Base-by-base conservation (phyloP, 2,888 invertebrate species). In the Mantis religiosa region DNA sequence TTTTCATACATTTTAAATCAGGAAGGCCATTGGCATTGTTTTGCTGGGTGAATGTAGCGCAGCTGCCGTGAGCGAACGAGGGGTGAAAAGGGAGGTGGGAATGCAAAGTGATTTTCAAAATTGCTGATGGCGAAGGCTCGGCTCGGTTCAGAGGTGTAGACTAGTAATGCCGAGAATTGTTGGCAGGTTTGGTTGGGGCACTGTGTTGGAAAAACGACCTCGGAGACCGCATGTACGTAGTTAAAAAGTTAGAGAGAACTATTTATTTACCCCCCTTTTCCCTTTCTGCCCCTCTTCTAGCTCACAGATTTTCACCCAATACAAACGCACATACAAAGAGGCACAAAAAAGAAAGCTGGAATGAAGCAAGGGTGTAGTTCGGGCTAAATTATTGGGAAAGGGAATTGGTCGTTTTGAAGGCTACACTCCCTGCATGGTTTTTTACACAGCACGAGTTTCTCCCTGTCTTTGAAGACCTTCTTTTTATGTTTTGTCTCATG, bases 21-120 rank as follows among this genome's bases (percentile, higher is more conserved):
- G 20, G 4, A 71, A 20, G 15, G 54, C 54, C 20, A 25, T 20
- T 71, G 54, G 41, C 25, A 71, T 71, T 71, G 54, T 71, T 71
- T 71, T 3, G 20, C 54, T 71, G 54, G 3, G 20, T 71, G 54
- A 71, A 25, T 6, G 25, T 71, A 71, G 54, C 54, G 1, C 20
- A 25, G 54, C 20, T 54, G 54, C 15, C 54, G 15, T 54, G 54
- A 4, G 25, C 4, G 54, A 71, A 71, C 25, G 54, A 71, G 54
- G 54, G 54, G 54, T 71, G 41, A 20, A 71, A 71, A 71, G 54
- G 25, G 54, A 71, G 54, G 54, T 20, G 54, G 54, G 54, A 71
- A 71, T 71, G 54, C 54, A 71, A 86, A 86, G 81, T 86, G 86
- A 86, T 86, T 86, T 86, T 86, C 86, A 86, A 86, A 86, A 86